Evolutionary conservation across 37 sponge, comb jelly and placozoan species (phyloP), one percentile per base, ranked within the genome.

Genomic region (Aphrocallistes beatrix): DNA sequence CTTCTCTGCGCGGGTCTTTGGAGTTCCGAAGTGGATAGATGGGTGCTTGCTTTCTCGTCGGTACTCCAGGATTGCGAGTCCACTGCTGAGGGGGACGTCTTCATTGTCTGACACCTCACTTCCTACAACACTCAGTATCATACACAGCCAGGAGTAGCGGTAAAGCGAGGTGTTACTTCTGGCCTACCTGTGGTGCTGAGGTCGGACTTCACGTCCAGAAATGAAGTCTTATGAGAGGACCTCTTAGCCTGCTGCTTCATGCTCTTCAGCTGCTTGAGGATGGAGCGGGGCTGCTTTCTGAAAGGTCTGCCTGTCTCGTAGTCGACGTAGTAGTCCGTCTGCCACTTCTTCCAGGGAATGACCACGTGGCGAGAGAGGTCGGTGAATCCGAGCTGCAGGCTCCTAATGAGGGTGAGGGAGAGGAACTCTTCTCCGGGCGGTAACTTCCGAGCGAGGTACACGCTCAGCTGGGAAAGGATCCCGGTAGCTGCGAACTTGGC

Each of bases 241-340:
- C n/a, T 60, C 32, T 60, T 60, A 3, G 75, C 10, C 45, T 42
- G 45, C 13, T 13, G 45, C 75, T 60, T 60, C 75, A 60, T 60
- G 75, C 75, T 60, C 34, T 30, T 60, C 32, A 60, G 75, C 34
- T 60, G 75, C n/a, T 60, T 60, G 17, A 60, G 75, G 75, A 60
- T 60, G 34, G 75, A 60, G 25, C 75, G 75, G 34, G 75, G 75
- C 6, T 60, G 75, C 34, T 28, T 60, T 30, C n/a, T 60, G 75
- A 60, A 60, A 32, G 75, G 75, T 13, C 75, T 60, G 10, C 75
- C 85, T 1, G 85, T 36, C 37, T 51, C 38, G 36, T 39, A 82
- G 39, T 92, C 91, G n/a, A 87, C 42, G 87, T 92, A 92, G 81
- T 89, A 88, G 37, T 90, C 92, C n/a, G 96, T 95, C 83, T 95